Percentiles rank a stretch among this genome's conserved stretches.
phyloP scores from a whole-genome alignment of 2,113 vertebrate species.

The Oryzias celebensis region DNA sequence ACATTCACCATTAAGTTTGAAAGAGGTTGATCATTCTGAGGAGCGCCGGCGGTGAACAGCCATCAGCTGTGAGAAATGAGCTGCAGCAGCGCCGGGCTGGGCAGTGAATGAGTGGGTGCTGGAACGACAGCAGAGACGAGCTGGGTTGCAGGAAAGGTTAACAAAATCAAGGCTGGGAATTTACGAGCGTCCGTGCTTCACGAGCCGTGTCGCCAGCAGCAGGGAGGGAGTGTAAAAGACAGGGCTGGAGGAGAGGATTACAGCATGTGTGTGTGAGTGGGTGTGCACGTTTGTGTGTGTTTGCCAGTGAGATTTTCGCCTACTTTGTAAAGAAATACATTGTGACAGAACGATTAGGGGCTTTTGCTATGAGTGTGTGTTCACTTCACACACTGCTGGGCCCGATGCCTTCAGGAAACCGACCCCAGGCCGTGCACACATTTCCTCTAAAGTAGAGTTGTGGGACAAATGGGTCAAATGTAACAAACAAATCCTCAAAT shows the following conservation, averaged over 20 bases:
- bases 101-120: conserved; percentile 72
- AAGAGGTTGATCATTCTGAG: conserved; percentile 26
- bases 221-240: conserved; percentile 54
- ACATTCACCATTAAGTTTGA: conserved; percentile 15
- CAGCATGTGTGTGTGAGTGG: conserved; percentile 41
- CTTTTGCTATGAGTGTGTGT: conserved; percentile 40
- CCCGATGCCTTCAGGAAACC: conserved; percentile 14
- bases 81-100: conserved; percentile 49
- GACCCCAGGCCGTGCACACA: background rate
- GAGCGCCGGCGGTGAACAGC: conserved; percentile 26
- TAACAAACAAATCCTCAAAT: too few species aligned
- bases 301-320: conserved; percentile 42
- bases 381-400: conserved; percentile 39
- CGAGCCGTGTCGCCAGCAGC: conserved; percentile 58
- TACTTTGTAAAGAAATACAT: conserved; percentile 48
- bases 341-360: conserved; percentile 53
- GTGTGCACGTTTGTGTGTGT: conserved; percentile 40
- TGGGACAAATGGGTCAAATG: too few species aligned
- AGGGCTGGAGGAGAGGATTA: conserved; percentile 56
- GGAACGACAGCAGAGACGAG: conserved; percentile 68
- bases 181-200: conserved; percentile 69
- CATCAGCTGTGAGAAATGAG: conserved; percentile 50
- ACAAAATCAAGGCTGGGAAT: conserved; percentile 76
- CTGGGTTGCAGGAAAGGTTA: conserved; percentile 73
- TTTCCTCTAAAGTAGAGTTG: background rate